phyloP scores from a whole-genome alignment of 2,113 vertebrate species.

The Seriola rivoliana region DNA sequence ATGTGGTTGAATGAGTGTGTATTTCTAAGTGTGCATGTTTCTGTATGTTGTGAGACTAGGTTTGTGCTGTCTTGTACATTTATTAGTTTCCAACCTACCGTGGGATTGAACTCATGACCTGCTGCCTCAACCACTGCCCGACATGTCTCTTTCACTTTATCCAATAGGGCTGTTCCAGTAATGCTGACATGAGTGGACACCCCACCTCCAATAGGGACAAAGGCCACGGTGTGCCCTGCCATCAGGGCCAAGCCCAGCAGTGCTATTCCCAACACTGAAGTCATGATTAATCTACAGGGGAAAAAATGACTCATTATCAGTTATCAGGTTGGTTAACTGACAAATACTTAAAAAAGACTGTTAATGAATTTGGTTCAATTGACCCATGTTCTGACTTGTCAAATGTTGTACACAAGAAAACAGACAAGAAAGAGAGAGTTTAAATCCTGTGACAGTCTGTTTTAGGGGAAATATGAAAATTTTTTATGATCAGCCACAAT shows the following conservation, averaged over 20 bases:
- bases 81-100: slow-evolving; percentile 58
- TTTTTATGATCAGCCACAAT: background rate
- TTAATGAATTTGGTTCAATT: background rate
- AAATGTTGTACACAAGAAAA: no score
- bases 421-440: no score
- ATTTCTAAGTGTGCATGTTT: no score
- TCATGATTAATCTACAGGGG: slow-evolving; percentile 48
- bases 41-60: no score
- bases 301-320: background rate
- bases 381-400: background rate
- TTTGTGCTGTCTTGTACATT: no score
- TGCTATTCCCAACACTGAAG: slow-evolving; percentile 20
- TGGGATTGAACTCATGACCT: slow-evolving; percentile 76
- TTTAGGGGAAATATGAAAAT: background rate
- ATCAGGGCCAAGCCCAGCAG: slow-evolving; percentile 62
- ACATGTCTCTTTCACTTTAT: slow-evolving; percentile 76
- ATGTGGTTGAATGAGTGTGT: no score
- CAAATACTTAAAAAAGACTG: background rate
- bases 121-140: slow-evolving; percentile 63
- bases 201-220: slow-evolving; percentile 68
- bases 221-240: slow-evolving; percentile 47
- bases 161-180: slow-evolving; percentile 70
- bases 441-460: no score
- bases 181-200: slow-evolving; percentile 77
- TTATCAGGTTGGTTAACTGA: background rate